Conservation (phyloP, 2,888 invertebrate genomes). For the Amaurobius ferox region DNA sequence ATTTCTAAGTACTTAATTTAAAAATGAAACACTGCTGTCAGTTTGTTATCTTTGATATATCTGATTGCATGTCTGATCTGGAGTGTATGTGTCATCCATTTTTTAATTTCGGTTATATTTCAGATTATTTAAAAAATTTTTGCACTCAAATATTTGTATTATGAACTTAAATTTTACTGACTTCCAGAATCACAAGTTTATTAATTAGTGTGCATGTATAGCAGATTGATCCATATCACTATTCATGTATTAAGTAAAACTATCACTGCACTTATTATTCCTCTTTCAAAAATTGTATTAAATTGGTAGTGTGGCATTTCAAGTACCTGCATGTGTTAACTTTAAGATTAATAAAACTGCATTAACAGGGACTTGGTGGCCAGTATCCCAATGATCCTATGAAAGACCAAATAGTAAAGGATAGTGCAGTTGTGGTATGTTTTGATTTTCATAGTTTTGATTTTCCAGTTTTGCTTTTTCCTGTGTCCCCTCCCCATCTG, state of each 20-base stretch:
- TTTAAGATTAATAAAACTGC: conserved; percentile 48
- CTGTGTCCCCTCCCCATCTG: background rate
- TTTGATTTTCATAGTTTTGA: conserved; percentile 41
- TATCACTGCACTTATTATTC: conserved; percentile 8
- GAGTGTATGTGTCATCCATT: too few relatives aligned
- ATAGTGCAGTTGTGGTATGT: conserved; percentile 74
- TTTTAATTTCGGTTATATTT: background rate
- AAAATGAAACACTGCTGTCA: too few relatives aligned
- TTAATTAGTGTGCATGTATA: conserved; percentile 14
- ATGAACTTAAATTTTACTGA: background rate
- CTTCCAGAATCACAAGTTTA: too few relatives aligned
- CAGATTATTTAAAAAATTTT: too few relatives aligned
- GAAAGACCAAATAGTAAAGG: conserved; percentile 74
- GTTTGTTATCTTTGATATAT: too few relatives aligned
- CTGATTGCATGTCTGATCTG: too few relatives aligned
- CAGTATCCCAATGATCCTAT: conserved; percentile 74
- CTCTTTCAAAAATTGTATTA: conserved; percentile 16
- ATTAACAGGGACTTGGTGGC: conserved; percentile 73
- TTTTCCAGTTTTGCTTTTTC: conserved; percentile 15
- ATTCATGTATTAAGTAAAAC: background rate
- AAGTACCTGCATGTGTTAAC: conserved; percentile 30
- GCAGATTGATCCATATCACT: background rate
- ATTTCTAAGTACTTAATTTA: too few relatives aligned
- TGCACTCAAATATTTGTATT: too few relatives aligned
- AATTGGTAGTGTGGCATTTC: conserved; percentile 14